These are phyloP conservation scores for Coregonus suidteri DNA, from an alignment of 2,797 vertebrate species.

Conservation along the genomic window DNA sequence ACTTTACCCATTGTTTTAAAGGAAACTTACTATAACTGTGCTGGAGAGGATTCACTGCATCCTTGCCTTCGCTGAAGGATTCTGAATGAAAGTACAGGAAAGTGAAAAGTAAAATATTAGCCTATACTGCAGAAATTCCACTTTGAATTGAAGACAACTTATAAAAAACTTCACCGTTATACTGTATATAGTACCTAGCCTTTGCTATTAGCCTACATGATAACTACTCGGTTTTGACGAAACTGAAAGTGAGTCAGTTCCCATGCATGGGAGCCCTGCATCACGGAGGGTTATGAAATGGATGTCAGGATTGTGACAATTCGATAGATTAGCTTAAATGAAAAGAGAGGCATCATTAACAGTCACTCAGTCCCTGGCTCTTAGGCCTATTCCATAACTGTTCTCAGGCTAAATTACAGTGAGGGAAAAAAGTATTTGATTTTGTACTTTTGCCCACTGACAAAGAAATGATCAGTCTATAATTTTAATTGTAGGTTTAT, in stretches of 20 bases:
- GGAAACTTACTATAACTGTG: background rate
- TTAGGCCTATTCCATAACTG: constrained; percentile 60
- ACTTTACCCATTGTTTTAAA: constrained; percentile 30
- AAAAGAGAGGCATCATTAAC: constrained; percentile 46
- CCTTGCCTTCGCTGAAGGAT: background rate
- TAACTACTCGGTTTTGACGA: background rate
- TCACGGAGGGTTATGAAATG: constrained; percentile 29
- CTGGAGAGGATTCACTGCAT: background rate
- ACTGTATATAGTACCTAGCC: too few relatives aligned
- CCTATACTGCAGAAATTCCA: background rate
- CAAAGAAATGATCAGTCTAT: too few relatives aligned
- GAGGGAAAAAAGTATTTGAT: too few relatives aligned
- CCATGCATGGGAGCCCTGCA: constrained; percentile 1
- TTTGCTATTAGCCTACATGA: too few relatives aligned
- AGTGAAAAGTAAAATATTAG: background rate
- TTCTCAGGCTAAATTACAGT: constrained; percentile 55
- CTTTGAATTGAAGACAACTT: background rate
- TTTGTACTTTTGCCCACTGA: too few relatives aligned
- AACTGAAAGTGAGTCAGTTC: constrained; percentile 2
- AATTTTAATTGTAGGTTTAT: too few relatives aligned
- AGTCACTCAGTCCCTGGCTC: constrained; percentile 26
- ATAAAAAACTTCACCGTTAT: background rate
- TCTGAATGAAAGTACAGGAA: background rate
- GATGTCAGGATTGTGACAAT: constrained; percentile 44
- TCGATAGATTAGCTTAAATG: constrained; percentile 42